Conservation (phyloP, 2,113 vertebrate species). For the Sebastes fasciatus region DNA sequence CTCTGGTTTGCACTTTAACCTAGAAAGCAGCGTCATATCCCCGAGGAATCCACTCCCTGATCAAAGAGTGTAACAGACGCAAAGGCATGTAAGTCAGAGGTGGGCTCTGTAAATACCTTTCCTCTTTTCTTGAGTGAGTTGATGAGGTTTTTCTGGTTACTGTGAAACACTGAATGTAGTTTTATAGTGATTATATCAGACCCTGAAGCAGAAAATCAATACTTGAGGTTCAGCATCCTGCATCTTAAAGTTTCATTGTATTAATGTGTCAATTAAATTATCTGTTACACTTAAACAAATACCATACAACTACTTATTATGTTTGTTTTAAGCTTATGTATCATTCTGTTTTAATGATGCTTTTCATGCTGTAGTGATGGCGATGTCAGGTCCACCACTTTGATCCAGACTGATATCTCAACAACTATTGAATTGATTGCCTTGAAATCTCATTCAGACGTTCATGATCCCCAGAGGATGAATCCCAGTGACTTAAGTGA, state of each 20-base stretch:
- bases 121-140: neutral
- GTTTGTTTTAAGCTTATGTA: neutral
- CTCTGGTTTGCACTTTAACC: slow-evolving; percentile 74
- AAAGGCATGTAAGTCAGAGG: slow-evolving; percentile 23
- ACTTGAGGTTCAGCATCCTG: neutral
- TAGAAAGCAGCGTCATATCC: slow-evolving; percentile 48
- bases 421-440: neutral
- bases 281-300: neutral
- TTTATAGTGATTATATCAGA: neutral
- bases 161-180: neutral
- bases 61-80: slow-evolving; percentile 16
- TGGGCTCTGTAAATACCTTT: slow-evolving; percentile 12
- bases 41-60: slow-evolving; percentile 26
- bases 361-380: neutral
- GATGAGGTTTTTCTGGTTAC: neutral
- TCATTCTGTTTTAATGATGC: neutral
- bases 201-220: neutral
- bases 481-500: no score
- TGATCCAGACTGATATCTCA: neutral
- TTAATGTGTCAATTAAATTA: neutral
- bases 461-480: neutral
- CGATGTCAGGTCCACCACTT: neutral
- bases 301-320: neutral
- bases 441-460: neutral
- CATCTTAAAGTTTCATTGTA: no score